A percentile compares a stretch with the other conserved stretches of the same genome.
Conservation (phyloP, 2,797 vertebrate species). For the Leptatherina wallacei region DNA sequence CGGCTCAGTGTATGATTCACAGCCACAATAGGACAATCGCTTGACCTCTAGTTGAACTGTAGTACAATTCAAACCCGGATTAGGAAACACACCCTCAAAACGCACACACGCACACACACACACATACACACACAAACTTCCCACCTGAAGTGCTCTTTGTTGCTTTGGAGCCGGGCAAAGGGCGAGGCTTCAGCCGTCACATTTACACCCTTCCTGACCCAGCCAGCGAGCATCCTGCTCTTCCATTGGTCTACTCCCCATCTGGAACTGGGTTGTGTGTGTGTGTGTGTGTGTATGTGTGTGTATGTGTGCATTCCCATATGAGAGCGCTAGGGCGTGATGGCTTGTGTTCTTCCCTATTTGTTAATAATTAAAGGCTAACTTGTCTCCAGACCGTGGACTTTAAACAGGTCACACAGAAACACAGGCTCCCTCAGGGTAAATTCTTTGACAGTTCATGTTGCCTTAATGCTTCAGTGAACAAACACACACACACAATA, state of each 20-base stretch:
- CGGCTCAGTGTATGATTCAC: constrained; percentile 41
- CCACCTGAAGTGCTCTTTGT: constrained; percentile 71
- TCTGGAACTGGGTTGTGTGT: constrained; percentile 32
- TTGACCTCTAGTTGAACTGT: constrained; percentile 73
- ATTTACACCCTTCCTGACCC: constrained; percentile 76
- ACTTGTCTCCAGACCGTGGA: constrained; percentile 72
- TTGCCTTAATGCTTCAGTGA: constrained; percentile 55
- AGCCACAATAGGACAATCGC: constrained; percentile 55
- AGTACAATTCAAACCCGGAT: constrained; percentile 65
- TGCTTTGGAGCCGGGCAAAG: constrained; percentile 55
- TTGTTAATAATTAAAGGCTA: constrained; percentile 82
- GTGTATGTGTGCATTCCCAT: constrained; percentile 17
- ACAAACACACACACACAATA: constrained; percentile 15
- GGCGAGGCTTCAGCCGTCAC: constrained; percentile 67
- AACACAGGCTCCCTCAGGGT: constrained; percentile 52
- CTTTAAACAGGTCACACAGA: constrained; percentile 70
- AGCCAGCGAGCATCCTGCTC: constrained; percentile 54
- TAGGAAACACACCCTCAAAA: constrained; percentile 63
- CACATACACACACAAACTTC: constrained; percentile 20
- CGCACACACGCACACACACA: constrained; percentile 26
- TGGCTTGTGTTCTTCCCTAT: constrained; percentile 57
- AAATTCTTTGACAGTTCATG: constrained; percentile 67
- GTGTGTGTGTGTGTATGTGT: constrained; percentile 17
- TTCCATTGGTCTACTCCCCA: constrained; percentile 53
- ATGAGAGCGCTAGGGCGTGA: constrained; percentile 35